A percentile compares a stretch with the other conserved stretches of the same genome.
Evolutionary conservation across 2,113 vertebrate genomes (phyloP).

Genomic region (Chauna torquata): DNA sequence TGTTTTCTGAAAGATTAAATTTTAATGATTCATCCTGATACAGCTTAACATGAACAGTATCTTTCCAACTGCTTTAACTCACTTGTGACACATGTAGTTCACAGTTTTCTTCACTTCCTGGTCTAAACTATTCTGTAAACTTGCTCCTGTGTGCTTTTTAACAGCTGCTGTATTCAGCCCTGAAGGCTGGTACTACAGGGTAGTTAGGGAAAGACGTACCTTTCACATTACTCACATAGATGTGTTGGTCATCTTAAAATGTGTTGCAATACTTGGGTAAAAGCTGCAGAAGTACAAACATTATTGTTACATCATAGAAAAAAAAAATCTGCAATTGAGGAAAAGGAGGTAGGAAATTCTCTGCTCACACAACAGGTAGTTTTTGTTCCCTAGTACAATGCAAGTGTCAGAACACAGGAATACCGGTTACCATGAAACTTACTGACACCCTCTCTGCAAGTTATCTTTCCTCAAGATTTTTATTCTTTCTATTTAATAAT

Average conservation of each 20-base stretch:
- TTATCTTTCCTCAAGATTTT: background rate
- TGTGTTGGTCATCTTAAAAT: background rate
- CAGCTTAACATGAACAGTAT: background rate
- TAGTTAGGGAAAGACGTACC: background rate
- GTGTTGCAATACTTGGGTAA: background rate
- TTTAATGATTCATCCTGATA: background rate
- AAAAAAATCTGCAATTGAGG: background rate
- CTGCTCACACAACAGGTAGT: background rate
- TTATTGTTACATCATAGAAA: background rate
- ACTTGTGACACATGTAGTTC: background rate
- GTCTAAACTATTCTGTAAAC: background rate
- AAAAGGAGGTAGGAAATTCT: background rate
- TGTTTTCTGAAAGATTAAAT: background rate
- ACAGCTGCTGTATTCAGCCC: background rate
- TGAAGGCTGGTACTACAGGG: background rate
- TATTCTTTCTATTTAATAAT: background rate
- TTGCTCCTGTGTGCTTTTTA: background rate
- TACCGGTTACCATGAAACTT: background rate
- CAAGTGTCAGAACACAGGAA: background rate
- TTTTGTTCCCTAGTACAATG: background rate
- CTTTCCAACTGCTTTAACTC: background rate
- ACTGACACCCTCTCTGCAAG: background rate
- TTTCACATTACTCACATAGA: background rate
- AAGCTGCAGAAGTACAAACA: background rate
- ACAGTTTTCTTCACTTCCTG: background rate